These are phyloP conservation scores for Trematocara stigmaticum DNA, from an alignment of 2,113 vertebrate species.

Conservation along the genomic window DNA sequence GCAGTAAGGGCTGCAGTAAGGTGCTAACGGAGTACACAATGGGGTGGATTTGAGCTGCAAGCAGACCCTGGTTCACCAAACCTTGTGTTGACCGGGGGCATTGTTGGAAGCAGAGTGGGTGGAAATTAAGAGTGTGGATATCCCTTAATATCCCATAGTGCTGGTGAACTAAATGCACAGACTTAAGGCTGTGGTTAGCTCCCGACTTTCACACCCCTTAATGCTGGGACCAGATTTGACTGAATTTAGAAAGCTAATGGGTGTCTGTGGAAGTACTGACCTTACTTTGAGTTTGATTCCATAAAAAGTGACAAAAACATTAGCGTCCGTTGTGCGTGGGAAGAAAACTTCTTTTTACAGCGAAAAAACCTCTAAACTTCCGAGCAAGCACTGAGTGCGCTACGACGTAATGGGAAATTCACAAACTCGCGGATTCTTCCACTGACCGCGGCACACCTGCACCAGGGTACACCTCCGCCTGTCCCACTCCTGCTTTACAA, in stretches of 20 bases:
- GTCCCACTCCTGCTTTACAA: too few relatives aligned
- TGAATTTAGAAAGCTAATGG: background rate
- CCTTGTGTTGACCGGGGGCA: background rate
- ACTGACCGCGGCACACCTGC: too few relatives aligned
- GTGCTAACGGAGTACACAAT: background rate
- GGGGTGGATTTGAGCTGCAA: background rate
- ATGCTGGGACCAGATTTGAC: background rate
- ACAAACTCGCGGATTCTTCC: too few relatives aligned
- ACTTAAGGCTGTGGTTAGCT: background rate
- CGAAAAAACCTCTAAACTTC: too few relatives aligned
- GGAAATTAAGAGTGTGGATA: background rate
- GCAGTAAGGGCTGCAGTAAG: background rate
- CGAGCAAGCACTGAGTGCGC: too few relatives aligned
- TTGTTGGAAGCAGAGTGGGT: background rate
- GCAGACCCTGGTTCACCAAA: background rate
- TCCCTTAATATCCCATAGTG: background rate
- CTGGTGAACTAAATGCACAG: background rate
- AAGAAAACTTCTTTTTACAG: too few relatives aligned
- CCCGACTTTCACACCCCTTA: accelerated
- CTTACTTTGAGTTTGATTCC: too few relatives aligned
- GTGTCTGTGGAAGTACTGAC: background rate
- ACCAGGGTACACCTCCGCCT: too few relatives aligned
- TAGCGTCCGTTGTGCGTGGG: too few relatives aligned
- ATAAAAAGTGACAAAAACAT: too few relatives aligned
- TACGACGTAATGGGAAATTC: too few relatives aligned